Evolutionary conservation across 2,888 invertebrate genomes (phyloP).

Genomic region (Miltochrista miniata): DNA sequence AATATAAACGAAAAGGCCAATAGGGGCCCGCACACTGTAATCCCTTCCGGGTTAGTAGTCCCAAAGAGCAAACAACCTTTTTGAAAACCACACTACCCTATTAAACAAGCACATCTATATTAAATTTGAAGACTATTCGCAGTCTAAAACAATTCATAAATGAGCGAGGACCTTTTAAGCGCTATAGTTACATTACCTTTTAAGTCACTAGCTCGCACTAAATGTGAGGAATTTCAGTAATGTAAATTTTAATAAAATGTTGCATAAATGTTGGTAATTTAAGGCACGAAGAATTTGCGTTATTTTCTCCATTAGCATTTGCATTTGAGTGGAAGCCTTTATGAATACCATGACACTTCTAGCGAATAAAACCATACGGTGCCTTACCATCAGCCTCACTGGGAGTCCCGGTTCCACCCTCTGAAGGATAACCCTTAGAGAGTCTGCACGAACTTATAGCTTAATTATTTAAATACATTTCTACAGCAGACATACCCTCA

Average conservation of each 20-base stretch:
- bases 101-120: conserved; percentile 33
- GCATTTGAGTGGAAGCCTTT: too few species aligned
- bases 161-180: conserved; percentile 27
- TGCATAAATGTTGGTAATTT: conserved; percentile 1
- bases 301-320: too few species aligned
- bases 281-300: too few species aligned
- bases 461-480: too few species aligned
- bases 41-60: conserved; percentile 36
- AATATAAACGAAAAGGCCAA: conserved; percentile 18
- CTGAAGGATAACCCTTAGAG: too few species aligned
- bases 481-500: too few species aligned
- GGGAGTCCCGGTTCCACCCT: too few species aligned
- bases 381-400: too few species aligned
- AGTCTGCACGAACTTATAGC: too few species aligned
- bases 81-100: conserved; percentile 36
- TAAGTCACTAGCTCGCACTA: background rate
- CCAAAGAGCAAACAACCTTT: conserved; percentile 34
- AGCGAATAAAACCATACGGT: too few species aligned
- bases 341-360: too few species aligned
- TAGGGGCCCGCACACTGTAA: conserved; percentile 28
- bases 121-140: conserved; percentile 26
- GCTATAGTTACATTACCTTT: conserved; percentile 3
- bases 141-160: conserved; percentile 27
- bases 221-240: conserved; percentile 8
- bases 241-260: conserved; percentile 13